Evolutionary conservation across 2,888 invertebrate genomes (phyloP), one percentile per base, ranked within the genome.

Genomic region (Volucella bombylans): DNA sequence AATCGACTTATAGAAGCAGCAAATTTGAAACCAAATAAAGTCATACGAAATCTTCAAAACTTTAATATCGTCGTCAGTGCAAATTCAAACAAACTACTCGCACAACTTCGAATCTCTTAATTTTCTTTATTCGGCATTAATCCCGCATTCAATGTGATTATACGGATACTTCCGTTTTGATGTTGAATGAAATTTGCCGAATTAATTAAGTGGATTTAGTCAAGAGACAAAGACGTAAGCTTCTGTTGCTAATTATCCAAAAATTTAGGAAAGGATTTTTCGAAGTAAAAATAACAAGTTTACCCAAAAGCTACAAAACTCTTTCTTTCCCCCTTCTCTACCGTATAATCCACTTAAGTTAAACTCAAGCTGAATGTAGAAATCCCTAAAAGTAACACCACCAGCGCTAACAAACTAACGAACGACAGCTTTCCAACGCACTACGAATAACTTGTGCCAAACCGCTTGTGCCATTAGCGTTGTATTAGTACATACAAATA

Each of bases 221-320:
- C 15, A 11, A 18, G 47, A 59, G 67, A 64, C 52, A 57, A 65
- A 72, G 43, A 59, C 39, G 39, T 67, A 67, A 79, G 57, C 79
- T 65, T 59, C 72, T 79, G 61, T 54, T 80, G 67, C 79, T 80
- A 80, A 80, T 73, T 80, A 73, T 47, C 39, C 45, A 8, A 57
- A 31, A 73, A 80, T 73, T 72, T 67, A 15, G 49, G n/a, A 31
- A 67, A 80, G 72, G 65, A 67, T 50, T 61, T 47, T 47, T 8
- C 18, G 11, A 43, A 67, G 38, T 50, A 65, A n/a, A 55, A 39
- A 47, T 39, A 59, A 8, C 23, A 62, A 38, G 10, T 39, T 18
- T 41, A 1, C 0, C 59, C 12, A 15, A 49, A 38, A 31, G 6
- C 31, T 6, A 59, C n/a, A 49, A 59, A 59, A 62, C 18, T 52